Conservation (phyloP, 2,113 vertebrate species). For the Rhombomys opimus region DNA sequence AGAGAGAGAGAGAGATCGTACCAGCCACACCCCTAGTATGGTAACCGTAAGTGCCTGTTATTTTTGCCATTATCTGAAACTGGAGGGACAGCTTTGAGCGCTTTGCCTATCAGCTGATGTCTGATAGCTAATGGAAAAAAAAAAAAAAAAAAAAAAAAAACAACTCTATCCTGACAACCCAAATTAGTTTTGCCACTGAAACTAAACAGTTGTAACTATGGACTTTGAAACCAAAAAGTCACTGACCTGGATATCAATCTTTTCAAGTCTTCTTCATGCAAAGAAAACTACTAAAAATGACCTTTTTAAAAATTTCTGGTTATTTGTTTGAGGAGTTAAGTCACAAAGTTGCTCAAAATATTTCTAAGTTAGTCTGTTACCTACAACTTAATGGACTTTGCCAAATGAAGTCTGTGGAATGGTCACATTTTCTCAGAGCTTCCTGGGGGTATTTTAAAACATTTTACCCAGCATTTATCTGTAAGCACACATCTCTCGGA, state of each 20-base stretch:
- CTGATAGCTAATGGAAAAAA: conserved; percentile 75
- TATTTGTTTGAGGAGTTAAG: conserved; percentile 55
- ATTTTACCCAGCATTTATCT: conserved; percentile 37
- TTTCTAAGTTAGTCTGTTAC: conserved; percentile 58
- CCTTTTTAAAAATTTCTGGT: background rate
- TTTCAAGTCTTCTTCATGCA: conserved; percentile 22
- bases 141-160: background rate
- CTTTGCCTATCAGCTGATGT: conserved; percentile 76
- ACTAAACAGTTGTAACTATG: background rate
- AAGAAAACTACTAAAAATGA: conserved; percentile 36
- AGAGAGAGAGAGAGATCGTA: conserved; percentile 77
- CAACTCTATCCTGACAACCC: conserved; percentile 68
- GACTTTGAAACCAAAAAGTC: conserved; percentile 62
- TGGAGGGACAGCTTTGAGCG: conserved; percentile 73
- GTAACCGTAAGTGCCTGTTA: conserved; percentile 85
- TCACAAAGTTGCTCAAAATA: conserved; percentile 52
- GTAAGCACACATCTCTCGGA: background rate
- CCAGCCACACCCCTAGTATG: conserved; percentile 90
- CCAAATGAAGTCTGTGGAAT: conserved; percentile 44
- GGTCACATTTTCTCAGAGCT: conserved; percentile 52
- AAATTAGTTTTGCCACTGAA: conserved; percentile 31
- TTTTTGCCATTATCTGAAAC: conserved; percentile 84
- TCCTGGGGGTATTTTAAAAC: background rate
- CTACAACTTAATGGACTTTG: conserved; percentile 28
- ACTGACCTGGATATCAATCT: conserved; percentile 39